These are phyloP conservation scores for Cygnus olor DNA, from an alignment of 2,797 vertebrate species.

Conservation along the genomic window DNA sequence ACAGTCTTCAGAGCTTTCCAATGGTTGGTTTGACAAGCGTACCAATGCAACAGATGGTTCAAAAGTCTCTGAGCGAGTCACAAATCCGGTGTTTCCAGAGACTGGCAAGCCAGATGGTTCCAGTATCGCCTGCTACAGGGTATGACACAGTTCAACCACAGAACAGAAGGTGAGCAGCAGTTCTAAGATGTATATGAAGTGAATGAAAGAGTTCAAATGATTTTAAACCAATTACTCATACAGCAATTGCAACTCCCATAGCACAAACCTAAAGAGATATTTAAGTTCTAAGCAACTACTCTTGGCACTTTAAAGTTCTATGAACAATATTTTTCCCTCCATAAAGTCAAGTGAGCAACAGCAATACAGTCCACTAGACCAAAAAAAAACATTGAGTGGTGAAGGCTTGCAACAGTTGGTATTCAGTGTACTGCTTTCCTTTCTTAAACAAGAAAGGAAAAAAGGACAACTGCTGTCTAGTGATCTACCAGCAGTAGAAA, in stretches of 20 bases:
- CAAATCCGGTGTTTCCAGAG: conserved; percentile 64
- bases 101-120: conserved; percentile 71
- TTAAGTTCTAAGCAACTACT: neutral
- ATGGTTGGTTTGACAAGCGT: conserved; percentile 87
- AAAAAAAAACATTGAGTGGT: neutral
- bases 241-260: neutral
- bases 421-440: neutral
- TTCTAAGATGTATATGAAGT: conserved; percentile 88
- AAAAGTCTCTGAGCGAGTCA: conserved; percentile 69
- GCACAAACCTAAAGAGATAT: neutral
- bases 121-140: conserved; percentile 86
- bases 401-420: neutral
- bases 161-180: conserved; percentile 94
- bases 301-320: neutral
- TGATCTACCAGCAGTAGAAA: neutral
- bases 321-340: neutral
- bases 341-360: neutral
- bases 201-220: conserved; percentile 40
- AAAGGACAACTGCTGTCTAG: neutral
- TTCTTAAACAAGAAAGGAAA: neutral
- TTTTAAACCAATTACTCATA: neutral
- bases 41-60: conserved; percentile 87
- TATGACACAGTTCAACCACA: conserved; percentile 85
- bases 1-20: conserved; percentile 87
- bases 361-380: neutral